A percentile compares a stretch with the other conserved stretches of the same genome.
phyloP scores from a whole-genome alignment of 2,113 vertebrate genomes.

The Philantomba maxwellii region DNA sequence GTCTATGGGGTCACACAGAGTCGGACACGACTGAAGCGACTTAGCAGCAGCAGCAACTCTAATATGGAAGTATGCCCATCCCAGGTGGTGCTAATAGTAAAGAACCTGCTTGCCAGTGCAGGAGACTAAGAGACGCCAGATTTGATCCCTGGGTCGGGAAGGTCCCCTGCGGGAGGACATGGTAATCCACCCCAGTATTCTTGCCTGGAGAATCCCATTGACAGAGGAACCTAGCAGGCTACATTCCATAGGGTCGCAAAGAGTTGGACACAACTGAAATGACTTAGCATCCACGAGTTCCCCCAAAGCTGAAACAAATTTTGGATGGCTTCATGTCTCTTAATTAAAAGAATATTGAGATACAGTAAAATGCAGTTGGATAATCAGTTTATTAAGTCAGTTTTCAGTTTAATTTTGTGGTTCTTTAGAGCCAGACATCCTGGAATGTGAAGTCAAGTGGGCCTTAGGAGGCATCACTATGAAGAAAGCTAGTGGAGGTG shows the following conservation, averaged over 20 bases:
- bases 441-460: background rate
- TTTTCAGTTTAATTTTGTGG: background rate
- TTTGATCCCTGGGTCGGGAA: background rate
- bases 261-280: background rate
- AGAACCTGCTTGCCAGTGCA: background rate
- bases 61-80: background rate
- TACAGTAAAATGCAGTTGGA: background rate
- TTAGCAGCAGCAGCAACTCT: background rate
- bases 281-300: background rate
- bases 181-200: background rate
- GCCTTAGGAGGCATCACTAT: background rate
- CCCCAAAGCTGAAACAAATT: background rate
- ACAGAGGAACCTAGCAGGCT: background rate
- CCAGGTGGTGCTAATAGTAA: background rate
- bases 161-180: background rate
- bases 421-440: background rate
- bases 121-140: background rate
- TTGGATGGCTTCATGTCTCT: background rate
- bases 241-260: background rate
- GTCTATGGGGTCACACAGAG: background rate
- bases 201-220: background rate
- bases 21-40: rapidly evolving
- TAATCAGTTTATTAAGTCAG: background rate
- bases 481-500: background rate
- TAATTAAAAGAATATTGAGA: background rate